These are phyloP conservation scores for Heteractis magnifica DNA, from an alignment of 92 coral and sea anemone genomes.

Conservation along the genomic window DNA sequence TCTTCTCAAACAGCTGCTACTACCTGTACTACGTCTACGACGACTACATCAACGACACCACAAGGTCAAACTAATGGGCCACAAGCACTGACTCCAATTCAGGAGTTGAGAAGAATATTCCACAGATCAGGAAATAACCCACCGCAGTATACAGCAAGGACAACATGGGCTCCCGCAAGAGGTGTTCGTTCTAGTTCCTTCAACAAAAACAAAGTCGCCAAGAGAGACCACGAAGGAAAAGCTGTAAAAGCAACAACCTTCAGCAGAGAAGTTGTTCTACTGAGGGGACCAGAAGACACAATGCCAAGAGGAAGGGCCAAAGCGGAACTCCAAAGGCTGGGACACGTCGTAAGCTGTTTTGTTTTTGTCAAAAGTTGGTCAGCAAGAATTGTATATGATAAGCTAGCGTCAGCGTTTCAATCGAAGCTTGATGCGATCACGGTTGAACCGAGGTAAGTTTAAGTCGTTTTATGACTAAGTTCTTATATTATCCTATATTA, in stretches of 20 bases:
- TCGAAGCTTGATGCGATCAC: neutral
- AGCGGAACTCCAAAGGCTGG: slow-evolving; percentile 22
- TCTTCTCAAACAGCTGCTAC: no score
- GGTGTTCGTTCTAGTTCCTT: neutral
- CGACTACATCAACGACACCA: neutral
- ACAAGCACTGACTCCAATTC: neutral
- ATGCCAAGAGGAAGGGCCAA: slow-evolving; percentile 1
- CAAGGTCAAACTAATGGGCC: neutral
- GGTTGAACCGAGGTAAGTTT: neutral
- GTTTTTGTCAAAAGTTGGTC: slow-evolving; percentile 45
- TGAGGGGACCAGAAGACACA: neutral
- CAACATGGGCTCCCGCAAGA: neutral
- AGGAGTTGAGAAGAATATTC: slow-evolving; percentile 5
- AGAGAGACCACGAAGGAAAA: neutral
- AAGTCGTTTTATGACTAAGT: no score
- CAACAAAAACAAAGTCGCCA: neutral
- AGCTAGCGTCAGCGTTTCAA: slow-evolving; percentile 36
- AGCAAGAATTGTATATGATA: slow-evolving; percentile 27
- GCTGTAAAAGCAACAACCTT: neutral
- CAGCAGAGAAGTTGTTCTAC: neutral
- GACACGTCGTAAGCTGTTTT: slow-evolving; percentile 51
- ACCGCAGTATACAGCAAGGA: neutral
- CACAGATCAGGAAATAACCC: slow-evolving; percentile 7
- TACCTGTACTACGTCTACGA: no score
- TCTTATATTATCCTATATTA: no score